Evolutionary conservation across 2,888 invertebrate species (phyloP), one percentile per base, ranked within the genome.

Genomic region (Kryphioiulus occultus): DNA sequence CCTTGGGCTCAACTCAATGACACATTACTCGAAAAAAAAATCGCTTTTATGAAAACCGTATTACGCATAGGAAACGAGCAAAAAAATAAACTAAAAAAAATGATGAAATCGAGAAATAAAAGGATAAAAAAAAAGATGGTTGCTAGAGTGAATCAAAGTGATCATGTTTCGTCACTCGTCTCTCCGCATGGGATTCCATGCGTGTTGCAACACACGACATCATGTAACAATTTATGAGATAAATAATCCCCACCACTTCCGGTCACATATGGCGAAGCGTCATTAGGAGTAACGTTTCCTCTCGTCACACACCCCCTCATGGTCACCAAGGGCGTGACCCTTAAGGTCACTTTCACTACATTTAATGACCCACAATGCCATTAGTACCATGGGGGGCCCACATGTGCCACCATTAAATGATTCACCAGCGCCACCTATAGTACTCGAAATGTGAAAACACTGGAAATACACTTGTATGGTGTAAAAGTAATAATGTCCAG

Each of bases 171-270:
- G 47, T 47, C 47, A 47, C 15, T 47, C 19, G 47, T 47, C 47
- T 47, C 53, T n/a, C 53, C n/a, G 53, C 53, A 59, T 59, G 53
- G 53, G 53, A 59, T 59, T 59, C 53, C 53, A 59, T 59, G 53
- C 53, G 53, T 59, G 53, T n/a, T 59, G 53, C 19, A 59, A 59
- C 53, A 59, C 53, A 59, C n/a, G 53, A 59, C 53, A 59, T 59
- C 53, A 59, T n/a, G n/a, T n/a, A 59, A n/a, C 53, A 59, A 59
- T 59, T 59, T 59, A 59, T n/a, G 53, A 59, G 53, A 59, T 59
- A 59, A 59, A 59, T 59, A 59, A 59, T 59, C n/a, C n/a, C 53
- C 17, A n/a, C 53, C 53, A 59, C 53, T 59, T 59, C 53, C 53
- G 53, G 53, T 59, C 53, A 7, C 53, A 59, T 59, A 59, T 59